phyloP scores from a whole-genome alignment of 35 echinoderm and acorn worm species.

The Ptychodera flava region DNA sequence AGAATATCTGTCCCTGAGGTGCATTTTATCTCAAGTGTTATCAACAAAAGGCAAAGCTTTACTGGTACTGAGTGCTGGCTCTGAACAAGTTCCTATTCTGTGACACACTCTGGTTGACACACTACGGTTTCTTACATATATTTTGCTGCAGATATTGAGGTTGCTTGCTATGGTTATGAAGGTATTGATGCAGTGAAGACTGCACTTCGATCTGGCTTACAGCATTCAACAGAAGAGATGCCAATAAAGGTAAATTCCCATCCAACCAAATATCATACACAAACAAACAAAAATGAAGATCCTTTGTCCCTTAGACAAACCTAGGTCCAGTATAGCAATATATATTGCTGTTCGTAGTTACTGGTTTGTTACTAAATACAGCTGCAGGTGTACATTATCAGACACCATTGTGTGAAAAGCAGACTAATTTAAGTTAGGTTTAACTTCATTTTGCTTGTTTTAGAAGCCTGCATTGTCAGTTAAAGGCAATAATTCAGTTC shows the following conservation, averaged over 20 bases:
- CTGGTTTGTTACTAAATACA: too few relatives aligned
- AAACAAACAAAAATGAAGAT: neutral
- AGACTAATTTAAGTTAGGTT: neutral
- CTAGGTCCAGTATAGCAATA: neutral
- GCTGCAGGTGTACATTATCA: too few relatives aligned
- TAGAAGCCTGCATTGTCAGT: neutral
- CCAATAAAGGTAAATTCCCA: conserved; percentile 81
- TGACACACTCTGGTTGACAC: too few relatives aligned
- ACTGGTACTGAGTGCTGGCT: too few relatives aligned
- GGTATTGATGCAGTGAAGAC: conserved; percentile 96
- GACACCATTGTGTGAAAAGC: too few relatives aligned
- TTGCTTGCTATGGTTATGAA: conserved; percentile 97
- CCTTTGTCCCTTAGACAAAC: neutral
- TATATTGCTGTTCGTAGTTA: too few relatives aligned
- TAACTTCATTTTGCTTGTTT: neutral
- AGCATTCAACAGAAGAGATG: conserved; percentile 87
- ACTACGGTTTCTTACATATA: too few relatives aligned
- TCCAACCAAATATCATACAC: neutral
- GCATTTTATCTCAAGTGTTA: too few relatives aligned
- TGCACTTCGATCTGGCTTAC: conserved; percentile 68
- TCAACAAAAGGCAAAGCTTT: too few relatives aligned
- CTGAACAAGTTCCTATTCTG: too few relatives aligned
- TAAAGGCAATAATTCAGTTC: neutral
- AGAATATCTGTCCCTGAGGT: too few relatives aligned
- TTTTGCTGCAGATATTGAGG: conserved; percentile 94